A percentile compares a stretch with the other conserved stretches of the same genome.
Conservation (phyloP, 1,140 invertebrate genomes). For the Achatina immaculata region DNA sequence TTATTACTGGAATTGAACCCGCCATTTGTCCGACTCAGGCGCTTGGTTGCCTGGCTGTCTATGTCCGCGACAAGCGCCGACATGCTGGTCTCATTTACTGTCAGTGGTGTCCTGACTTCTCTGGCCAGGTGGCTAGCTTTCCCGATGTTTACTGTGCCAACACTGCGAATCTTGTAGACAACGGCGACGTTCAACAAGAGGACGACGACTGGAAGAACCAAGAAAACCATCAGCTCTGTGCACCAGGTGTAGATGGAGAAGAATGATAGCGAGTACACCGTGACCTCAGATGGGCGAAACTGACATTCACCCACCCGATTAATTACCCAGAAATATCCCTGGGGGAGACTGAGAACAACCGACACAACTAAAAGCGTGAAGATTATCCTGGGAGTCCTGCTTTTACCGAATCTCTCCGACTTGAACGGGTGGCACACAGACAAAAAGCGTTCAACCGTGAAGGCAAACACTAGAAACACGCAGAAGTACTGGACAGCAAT, state of each 20-base stretch:
- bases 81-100: background rate
- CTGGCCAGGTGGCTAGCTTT: background rate
- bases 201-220: conserved; percentile 55
- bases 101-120: background rate
- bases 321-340: conserved; percentile 52
- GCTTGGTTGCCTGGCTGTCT: background rate
- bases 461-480: conserved; percentile 75
- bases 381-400: conserved; percentile 80
- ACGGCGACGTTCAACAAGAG: conserved; percentile 59
- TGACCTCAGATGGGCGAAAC: conserved; percentile 13
- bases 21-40: background rate
- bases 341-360: conserved; percentile 40
- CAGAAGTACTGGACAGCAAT: conserved; percentile 59
- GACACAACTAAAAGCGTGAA: conserved; percentile 38
- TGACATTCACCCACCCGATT: conserved; percentile 15
- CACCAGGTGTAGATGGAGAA: conserved; percentile 56
- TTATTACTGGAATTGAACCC: conserved; percentile 33
- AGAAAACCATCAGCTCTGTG: conserved; percentile 59
- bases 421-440: conserved; percentile 83
- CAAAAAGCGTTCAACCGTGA: conserved; percentile 88
- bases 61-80: background rate
- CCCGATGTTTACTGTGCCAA: conserved; percentile 34
- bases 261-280: conserved; percentile 33
- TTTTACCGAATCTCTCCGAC: conserved; percentile 82
- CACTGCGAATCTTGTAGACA: conserved; percentile 45